Conservation (phyloP, 1,140 invertebrate genomes). For the Eurosta solidaginis region DNA sequence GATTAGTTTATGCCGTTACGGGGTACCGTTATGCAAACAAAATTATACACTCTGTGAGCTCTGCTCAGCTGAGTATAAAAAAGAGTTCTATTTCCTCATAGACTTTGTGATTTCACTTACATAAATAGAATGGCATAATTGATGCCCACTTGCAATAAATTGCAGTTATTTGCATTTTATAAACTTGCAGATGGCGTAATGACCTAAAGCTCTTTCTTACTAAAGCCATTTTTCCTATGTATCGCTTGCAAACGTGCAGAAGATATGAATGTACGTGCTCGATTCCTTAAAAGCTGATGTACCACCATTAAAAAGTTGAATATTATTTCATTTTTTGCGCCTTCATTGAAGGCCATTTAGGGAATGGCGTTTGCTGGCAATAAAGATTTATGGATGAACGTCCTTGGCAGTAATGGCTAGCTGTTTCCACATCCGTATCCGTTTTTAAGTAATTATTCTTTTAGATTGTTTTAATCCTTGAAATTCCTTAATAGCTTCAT, state of each 20-base stretch:
- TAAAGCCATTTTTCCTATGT: neutral
- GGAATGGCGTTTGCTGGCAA: neutral
- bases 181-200: slow-evolving; percentile 1
- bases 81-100: too few species aligned
- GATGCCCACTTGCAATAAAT: slow-evolving; percentile 12
- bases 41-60: too few species aligned
- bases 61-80: too few species aligned
- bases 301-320: slow-evolving; percentile 8
- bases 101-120: neutral
- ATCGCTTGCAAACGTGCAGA: neutral
- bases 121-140: slow-evolving; percentile 13
- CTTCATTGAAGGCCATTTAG: neutral
- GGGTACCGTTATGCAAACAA: too few species aligned
- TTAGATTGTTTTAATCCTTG: neutral
- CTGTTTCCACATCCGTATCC: neutral
- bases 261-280: slow-evolving; percentile 28
- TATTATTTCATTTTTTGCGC: neutral
- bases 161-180: slow-evolving; percentile 17
- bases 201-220: neutral
- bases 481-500: neutral
- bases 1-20: too few species aligned
- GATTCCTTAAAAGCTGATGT: slow-evolving; percentile 13
- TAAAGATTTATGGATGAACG: neutral
- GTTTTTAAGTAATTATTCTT: slow-evolving; percentile 11
- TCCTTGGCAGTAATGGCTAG: neutral